Conservation (phyloP, 1,140 invertebrate species). For the Drosophila biarmipes region DNA sequence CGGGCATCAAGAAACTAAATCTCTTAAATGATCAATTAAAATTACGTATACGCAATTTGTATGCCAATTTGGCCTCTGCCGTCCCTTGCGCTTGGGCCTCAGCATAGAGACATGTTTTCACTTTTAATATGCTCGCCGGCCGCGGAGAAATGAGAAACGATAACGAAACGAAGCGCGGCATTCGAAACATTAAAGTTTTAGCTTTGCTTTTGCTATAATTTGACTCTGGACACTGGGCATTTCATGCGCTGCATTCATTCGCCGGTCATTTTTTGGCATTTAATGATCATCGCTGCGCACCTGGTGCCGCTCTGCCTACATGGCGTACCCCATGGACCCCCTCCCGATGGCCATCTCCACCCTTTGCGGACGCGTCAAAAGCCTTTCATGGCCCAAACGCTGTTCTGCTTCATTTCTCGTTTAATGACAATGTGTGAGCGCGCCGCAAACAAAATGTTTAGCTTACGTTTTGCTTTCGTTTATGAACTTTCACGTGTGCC, state of each 20-base stretch:
- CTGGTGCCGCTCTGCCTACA: too few relatives aligned
- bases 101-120: constrained; percentile 64
- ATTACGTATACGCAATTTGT: constrained; percentile 71
- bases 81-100: constrained; percentile 39
- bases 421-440: constrained; percentile 77
- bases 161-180: constrained; percentile 71
- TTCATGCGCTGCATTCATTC: constrained; percentile 36
- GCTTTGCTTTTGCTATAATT: constrained; percentile 76
- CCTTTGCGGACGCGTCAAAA: constrained; percentile 51
- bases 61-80: constrained; percentile 58
- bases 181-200: constrained; percentile 78
- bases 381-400: constrained; percentile 68
- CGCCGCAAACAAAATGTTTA: constrained; percentile 51
- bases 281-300: constrained; percentile 69
- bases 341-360: constrained; percentile 8
- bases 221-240: constrained; percentile 59
- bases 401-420: constrained; percentile 78
- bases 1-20: constrained; percentile 49
- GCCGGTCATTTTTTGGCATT: constrained; percentile 69
- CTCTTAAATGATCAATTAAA: constrained; percentile 76
- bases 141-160: constrained; percentile 59
- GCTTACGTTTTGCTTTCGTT: constrained; percentile 74
- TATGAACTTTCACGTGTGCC: constrained; percentile 76
- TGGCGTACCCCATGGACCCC: not conserved
- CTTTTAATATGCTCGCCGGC: constrained; percentile 66